A percentile compares a stretch with the other conserved stretches of the same genome.
These are phyloP conservation scores for Oasisia sp. DNA, from an alignment of 2,888 invertebrate genomes.

Conservation along the genomic window DNA sequence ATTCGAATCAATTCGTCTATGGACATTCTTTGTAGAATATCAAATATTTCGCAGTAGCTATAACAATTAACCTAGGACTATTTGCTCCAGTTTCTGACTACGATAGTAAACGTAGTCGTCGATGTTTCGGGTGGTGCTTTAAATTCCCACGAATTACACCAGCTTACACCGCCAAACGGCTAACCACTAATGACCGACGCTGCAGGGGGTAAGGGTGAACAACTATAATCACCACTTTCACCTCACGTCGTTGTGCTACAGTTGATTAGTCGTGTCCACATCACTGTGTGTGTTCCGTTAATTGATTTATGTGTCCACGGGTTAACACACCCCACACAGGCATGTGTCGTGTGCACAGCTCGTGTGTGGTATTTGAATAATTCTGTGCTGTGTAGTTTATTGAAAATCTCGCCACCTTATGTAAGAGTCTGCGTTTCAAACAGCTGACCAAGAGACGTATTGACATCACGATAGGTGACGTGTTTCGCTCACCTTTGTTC, in stretches of 20 bases:
- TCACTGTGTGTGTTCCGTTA: not conserved
- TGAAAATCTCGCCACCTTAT: not conserved
- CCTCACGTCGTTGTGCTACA: not conserved
- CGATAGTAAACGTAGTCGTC: not conserved
- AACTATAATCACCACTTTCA: not conserved
- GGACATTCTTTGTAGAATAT: too few relatives aligned
- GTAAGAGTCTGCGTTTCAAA: not conserved
- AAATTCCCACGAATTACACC: constrained; percentile 13
- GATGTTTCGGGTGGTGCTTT: not conserved
- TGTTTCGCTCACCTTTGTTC: constrained; percentile 60
- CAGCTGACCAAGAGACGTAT: not conserved
- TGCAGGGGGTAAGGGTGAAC: too few relatives aligned
- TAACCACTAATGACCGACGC: constrained; percentile 17
- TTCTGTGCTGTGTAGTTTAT: too few relatives aligned
- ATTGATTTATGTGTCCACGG: not conserved
- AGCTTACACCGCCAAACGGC: not conserved
- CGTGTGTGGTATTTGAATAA: too few relatives aligned
- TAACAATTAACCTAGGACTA: not conserved
- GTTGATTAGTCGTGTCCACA: not conserved
- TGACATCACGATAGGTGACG: not conserved
- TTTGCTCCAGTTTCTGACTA: not conserved
- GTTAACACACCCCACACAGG: not conserved
- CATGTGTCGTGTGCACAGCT: too few relatives aligned
- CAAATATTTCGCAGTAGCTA: too few relatives aligned
- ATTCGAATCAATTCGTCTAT: too few relatives aligned